These are phyloP conservation scores for Selene dorsalis DNA, from an alignment of 2,797 vertebrate genomes.

Conservation along the genomic window DNA sequence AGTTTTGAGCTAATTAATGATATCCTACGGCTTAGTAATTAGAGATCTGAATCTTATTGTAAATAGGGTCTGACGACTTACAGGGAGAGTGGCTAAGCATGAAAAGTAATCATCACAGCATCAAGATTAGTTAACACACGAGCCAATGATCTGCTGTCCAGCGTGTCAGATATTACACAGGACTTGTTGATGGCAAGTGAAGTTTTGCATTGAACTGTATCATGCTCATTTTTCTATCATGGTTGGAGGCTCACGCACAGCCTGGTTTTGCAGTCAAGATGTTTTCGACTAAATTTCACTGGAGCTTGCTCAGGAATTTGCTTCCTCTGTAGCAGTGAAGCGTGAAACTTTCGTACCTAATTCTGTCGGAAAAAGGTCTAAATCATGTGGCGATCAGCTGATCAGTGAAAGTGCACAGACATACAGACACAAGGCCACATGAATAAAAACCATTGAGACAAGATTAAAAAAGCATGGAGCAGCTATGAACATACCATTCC, in stretches of 20 bases:
- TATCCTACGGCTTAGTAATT: conserved; percentile 68
- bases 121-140: conserved; percentile 32
- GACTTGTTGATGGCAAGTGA: conserved; percentile 20
- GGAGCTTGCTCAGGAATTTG: neutral
- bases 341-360: no score
- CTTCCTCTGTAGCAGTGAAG: neutral
- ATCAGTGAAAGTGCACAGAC: no score
- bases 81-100: conserved; percentile 20
- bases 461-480: no score
- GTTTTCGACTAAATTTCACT: neutral
- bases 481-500: no score
- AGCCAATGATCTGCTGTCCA: conserved; percentile 23
- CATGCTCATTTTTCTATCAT: neutral
- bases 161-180: conserved; percentile 14
- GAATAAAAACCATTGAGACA: no score
- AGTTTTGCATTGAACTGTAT: neutral
- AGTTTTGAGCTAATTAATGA: conserved; percentile 74
- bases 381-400: no score
- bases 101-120: conserved; percentile 38
- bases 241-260: neutral
- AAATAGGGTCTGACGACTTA: conserved; percentile 54
- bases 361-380: neutral
- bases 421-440: no score
- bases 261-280: neutral
- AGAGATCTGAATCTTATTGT: conserved; percentile 61